Percentiles rank a stretch among this genome's conserved stretches.
Conservation (phyloP, 2,888 invertebrate species). For the Parnassius mnemosyne region DNA sequence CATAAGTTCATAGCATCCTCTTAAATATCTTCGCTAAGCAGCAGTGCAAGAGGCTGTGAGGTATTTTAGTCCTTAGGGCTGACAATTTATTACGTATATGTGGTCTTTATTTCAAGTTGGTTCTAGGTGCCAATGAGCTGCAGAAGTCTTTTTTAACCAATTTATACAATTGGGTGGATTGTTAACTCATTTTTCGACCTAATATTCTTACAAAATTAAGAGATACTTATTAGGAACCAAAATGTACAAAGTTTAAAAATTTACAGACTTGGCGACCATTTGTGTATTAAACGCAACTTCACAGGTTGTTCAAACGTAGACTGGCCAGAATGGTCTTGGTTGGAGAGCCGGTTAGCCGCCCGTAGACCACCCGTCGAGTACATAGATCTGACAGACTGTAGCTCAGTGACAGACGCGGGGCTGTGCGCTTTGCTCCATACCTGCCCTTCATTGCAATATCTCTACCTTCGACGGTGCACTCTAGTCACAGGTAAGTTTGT, state of each 20-base stretch:
- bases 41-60: too few relatives aligned
- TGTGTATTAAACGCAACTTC: background rate
- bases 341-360: constrained; percentile 80
- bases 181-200: too few relatives aligned
- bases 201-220: too few relatives aligned
- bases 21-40: too few relatives aligned
- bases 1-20: too few relatives aligned
- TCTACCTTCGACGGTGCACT: constrained; percentile 93
- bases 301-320: constrained; percentile 88
- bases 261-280: background rate
- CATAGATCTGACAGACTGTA: constrained; percentile 94
- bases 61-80: too few relatives aligned
- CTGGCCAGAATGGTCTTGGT: constrained; percentile 86
- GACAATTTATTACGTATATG: too few relatives aligned
- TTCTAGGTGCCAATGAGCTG: too few relatives aligned
- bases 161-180: too few relatives aligned
- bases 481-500: constrained; percentile 87
- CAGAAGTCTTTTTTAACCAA: too few relatives aligned
- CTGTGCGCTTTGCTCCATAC: constrained; percentile 91
- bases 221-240: too few relatives aligned
- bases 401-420: constrained; percentile 90
- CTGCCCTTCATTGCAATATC: constrained; percentile 91
- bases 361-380: constrained; percentile 89
- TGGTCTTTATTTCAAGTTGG: too few relatives aligned
- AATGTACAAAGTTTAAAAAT: background rate